A percentile compares a stretch with the other conserved stretches of the same genome.
phyloP scores from a whole-genome alignment of 37 sponge, comb jelly and placozoan genomes.

The Ephydatia muelleri region DNA sequence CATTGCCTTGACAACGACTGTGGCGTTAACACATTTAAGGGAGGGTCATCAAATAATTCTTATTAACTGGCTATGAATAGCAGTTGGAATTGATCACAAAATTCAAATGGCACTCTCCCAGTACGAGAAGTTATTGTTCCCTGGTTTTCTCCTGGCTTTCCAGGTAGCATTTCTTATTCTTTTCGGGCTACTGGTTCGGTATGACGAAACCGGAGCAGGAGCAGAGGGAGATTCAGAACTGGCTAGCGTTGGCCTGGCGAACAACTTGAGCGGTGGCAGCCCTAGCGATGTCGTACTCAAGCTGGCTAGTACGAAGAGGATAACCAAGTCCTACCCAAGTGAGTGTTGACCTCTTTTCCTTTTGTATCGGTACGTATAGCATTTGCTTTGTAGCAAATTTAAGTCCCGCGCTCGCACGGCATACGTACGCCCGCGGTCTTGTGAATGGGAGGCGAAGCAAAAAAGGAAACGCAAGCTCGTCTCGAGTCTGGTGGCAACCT shows the following conservation, averaged over 20 bases:
- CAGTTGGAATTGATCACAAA: too few species aligned
- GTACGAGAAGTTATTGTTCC: constrained; percentile 57
- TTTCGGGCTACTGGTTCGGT: constrained; percentile 76
- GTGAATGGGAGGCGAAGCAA: too few species aligned
- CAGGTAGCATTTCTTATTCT: constrained; percentile 71
- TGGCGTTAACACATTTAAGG: too few species aligned
- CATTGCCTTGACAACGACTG: too few species aligned
- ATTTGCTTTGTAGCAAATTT: too few species aligned
- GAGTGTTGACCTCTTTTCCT: not conserved
- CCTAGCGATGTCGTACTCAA: not conserved
- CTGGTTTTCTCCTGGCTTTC: constrained; percentile 51
- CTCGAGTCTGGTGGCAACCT: too few species aligned
- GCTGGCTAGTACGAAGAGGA: not conserved
- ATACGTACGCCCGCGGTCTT: too few species aligned
- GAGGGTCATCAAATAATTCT: too few species aligned
- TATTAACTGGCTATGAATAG: too few species aligned
- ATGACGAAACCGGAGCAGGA: constrained; percentile 43
- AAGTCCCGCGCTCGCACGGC: too few species aligned
- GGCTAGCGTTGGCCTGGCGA: not conserved
- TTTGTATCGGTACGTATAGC: too few species aligned
- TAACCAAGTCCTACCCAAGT: constrained; percentile 31
- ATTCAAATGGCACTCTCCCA: not conserved
- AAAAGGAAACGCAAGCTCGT: too few species aligned
- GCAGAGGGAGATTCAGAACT: not conserved
- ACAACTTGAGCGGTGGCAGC: not conserved